These are phyloP conservation scores for Leptopilina clavipes DNA, from an alignment of 1,140 invertebrate species.

Conservation along the genomic window DNA sequence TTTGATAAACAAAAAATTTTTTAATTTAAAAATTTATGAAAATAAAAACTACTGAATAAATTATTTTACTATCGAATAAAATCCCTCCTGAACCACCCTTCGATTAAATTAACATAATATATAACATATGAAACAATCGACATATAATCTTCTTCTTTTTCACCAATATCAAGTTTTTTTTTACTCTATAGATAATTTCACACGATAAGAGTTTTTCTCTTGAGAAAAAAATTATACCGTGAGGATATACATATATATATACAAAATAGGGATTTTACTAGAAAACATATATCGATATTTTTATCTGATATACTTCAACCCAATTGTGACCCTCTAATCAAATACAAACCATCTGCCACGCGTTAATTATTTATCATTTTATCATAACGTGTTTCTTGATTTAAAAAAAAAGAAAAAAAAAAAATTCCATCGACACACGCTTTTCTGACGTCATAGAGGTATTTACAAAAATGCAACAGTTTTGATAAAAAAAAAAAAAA, in stretches of 20 bases:
- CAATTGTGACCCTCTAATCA: constrained; percentile 6
- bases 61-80: too few relatives aligned
- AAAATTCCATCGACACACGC: background rate
- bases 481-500: background rate
- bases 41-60: background rate
- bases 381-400: constrained; percentile 9
- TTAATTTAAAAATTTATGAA: too few relatives aligned
- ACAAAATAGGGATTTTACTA: background rate
- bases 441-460: background rate
- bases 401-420: background rate
- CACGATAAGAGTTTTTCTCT: background rate
- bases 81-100: background rate
- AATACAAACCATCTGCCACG: background rate
- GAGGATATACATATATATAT: too few relatives aligned
- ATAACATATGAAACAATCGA: constrained; percentile 11
- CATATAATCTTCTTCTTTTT: background rate
- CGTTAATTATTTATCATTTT: constrained; percentile 10
- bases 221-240: background rate
- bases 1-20: too few relatives aligned
- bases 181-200: constrained; percentile 1
- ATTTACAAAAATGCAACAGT: background rate
- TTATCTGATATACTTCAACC: background rate
- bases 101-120: background rate
- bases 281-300: constrained; percentile 8
- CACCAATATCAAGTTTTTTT: background rate